Base-by-base conservation (phyloP, 2,113 vertebrate species). In the Calidris pugnax region DNA sequence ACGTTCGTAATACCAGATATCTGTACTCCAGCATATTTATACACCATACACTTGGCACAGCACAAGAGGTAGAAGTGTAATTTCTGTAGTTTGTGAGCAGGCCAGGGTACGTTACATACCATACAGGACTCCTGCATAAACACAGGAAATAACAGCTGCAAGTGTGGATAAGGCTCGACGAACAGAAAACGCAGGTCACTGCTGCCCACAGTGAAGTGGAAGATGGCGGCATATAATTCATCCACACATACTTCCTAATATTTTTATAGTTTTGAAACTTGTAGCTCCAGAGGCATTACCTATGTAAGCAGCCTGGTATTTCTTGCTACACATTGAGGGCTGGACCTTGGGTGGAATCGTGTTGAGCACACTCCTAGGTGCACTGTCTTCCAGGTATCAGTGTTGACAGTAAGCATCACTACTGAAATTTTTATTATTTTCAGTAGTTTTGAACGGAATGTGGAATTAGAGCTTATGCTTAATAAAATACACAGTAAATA, bases 1-100 rank as follows among this genome's bases (percentile, higher is more conserved):
- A 64, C 13, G 12, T 0, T 6, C 6, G 0, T 22, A 67, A 21
- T 14, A 39, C 2, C 10, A 35, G 69, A 0, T 21, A 55, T 1
- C 17, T 24, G 43, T 24, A 74, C 8, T 50, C n/a, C 33, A 21
- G 23, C 26, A 8, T 3, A 10, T 21, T 39, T 21, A 19, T 1
- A 62, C 12, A 50, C 32, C 12, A 24, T 28, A 37, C 10, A 2
- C 7, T 16, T 24, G 39, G 30, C 39, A 80, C 47, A 72, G 67
- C n/a, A 41, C 15, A 12, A 32, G 28, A 56, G 27, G 15, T 5
- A 62, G 39, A 48, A 63, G 23, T 23, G 0, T 4, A 71, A 57
- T 5, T 88, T 67, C 74, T 68, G 6, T 9, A 11, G 30, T 45
- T 53, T 56, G 83, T 30, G 30, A 64, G 62, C 55, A 47, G 12